Conservation (phyloP, 2,888 invertebrate genomes). For the Geophilus truncorum region DNA sequence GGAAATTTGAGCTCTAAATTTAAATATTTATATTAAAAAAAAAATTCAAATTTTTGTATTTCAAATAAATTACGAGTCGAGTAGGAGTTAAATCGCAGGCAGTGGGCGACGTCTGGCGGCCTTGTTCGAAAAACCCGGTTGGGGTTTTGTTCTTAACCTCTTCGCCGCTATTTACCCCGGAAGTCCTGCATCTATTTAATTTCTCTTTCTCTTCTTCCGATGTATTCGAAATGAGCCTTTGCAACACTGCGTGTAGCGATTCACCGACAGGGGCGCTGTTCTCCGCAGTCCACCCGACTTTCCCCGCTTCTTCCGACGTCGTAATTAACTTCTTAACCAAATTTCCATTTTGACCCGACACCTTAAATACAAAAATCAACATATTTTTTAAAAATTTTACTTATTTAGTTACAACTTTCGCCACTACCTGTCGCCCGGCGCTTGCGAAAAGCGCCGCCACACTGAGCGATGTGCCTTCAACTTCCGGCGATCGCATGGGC, state of each 20-base stretch:
- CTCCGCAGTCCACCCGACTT: background rate
- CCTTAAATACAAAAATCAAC: conserved; percentile 5
- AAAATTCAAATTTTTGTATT: background rate
- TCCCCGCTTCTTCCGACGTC: background rate
- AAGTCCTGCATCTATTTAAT: background rate
- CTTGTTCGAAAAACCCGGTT: background rate
- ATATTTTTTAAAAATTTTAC: background rate
- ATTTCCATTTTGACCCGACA: background rate
- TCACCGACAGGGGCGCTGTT: background rate
- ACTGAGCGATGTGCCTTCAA: conserved; percentile 36
- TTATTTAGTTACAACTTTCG: too few relatives aligned
- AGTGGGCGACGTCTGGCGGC: background rate
- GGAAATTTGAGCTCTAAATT: background rate
- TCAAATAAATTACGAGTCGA: background rate
- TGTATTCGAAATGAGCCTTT: background rate
- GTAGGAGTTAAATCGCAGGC: background rate
- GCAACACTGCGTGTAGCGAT: background rate
- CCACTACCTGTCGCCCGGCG: conserved; percentile 34
- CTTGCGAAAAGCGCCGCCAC: conserved; percentile 40
- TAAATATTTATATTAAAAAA: too few relatives aligned
- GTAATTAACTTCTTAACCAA: background rate
- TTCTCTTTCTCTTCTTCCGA: background rate
- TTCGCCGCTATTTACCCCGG: background rate
- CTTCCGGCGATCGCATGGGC: background rate
- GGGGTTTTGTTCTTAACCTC: background rate